These are phyloP conservation scores for Pipistrellus pygmaeus DNA, from an alignment of 2,797 vertebrate species.

Conservation along the genomic window DNA sequence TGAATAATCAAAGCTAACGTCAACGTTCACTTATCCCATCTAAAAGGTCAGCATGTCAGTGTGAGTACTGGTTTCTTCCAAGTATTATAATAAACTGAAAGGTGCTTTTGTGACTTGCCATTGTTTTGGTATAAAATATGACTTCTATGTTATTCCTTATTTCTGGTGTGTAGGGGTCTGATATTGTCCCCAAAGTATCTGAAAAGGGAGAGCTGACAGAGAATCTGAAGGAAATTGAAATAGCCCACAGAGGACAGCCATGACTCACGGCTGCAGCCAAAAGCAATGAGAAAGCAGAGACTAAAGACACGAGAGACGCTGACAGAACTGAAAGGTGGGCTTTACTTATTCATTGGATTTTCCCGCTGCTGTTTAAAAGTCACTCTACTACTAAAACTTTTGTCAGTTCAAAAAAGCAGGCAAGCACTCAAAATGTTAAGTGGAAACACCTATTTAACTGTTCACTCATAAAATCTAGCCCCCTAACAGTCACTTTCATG, in stretches of 20 bases:
- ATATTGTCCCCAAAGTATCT: neutral
- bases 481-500: neutral
- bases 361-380: neutral
- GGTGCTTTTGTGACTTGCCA: neutral
- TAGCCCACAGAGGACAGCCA: neutral
- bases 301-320: neutral
- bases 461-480: neutral
- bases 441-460: neutral
- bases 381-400: neutral
- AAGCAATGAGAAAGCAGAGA: neutral
- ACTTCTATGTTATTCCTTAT: neutral
- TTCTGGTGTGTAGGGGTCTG: neutral
- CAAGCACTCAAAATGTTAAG: neutral
- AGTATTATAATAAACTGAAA: neutral
- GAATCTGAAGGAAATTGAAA: neutral
- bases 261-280: neutral
- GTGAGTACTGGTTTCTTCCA: neutral
- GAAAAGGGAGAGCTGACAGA: neutral
- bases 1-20: constrained; percentile 10
- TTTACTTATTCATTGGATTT: neutral
- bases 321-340: neutral
- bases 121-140: neutral
- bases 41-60: neutral
- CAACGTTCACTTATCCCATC: neutral
- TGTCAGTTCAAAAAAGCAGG: neutral